Conservation (phyloP, 1,140 invertebrate genomes). For the Pogonognathellus flavescens region DNA sequence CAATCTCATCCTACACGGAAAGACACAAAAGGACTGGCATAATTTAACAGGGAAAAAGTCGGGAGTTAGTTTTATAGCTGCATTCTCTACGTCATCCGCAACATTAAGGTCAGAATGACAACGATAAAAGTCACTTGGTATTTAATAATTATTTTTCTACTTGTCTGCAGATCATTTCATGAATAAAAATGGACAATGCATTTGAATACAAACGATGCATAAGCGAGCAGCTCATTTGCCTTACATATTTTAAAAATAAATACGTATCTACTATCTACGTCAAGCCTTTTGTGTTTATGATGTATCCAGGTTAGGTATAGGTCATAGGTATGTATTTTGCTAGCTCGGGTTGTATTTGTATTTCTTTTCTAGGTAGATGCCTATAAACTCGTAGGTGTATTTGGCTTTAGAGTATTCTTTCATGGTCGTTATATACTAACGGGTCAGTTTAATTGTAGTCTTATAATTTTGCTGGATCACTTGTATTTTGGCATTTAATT, state of each 20-base stretch:
- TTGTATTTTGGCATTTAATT: too few relatives aligned
- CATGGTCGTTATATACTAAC: too few relatives aligned
- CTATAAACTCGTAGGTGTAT: too few relatives aligned
- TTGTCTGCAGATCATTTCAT: constrained; percentile 42
- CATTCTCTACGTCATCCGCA: constrained; percentile 33
- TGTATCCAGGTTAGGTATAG: too few relatives aligned
- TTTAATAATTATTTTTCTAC: constrained; percentile 46
- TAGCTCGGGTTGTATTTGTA: too few relatives aligned
- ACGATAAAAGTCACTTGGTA: constrained; percentile 23
- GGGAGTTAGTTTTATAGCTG: constrained; percentile 22
- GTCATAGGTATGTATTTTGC: too few relatives aligned
- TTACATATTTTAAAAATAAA: constrained; percentile 12
- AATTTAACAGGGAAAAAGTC: neutral
- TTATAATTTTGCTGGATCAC: too few relatives aligned
- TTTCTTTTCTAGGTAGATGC: too few relatives aligned
- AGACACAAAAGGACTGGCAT: neutral
- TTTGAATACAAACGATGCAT: constrained; percentile 45
- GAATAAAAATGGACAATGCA: constrained; percentile 7
- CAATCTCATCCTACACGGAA: neutral
- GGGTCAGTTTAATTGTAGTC: too few relatives aligned
- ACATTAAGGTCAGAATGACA: constrained; percentile 47
- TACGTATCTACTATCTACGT: neutral
- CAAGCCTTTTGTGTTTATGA: too few relatives aligned
- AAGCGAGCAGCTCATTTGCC: neutral
- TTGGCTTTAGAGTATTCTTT: too few relatives aligned